Conservation (phyloP, 2,888 invertebrate genomes). For the Lutraria lutraria region DNA sequence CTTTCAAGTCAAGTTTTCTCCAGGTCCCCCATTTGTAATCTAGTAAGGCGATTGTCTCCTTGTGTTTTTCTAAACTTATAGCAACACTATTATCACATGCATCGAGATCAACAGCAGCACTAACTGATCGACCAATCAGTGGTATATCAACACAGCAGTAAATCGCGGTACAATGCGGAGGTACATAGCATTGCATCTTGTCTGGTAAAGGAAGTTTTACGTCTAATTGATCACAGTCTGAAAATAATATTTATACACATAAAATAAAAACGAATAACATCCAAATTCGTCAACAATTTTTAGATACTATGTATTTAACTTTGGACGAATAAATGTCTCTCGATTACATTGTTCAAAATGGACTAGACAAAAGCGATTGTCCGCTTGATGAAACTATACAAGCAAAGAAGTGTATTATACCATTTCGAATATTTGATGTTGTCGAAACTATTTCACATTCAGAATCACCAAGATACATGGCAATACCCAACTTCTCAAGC, state of each 20-base stretch:
- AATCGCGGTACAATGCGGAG: constrained; percentile 59
- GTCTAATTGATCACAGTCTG: constrained; percentile 18
- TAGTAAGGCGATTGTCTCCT: constrained; percentile 63
- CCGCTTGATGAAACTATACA: too few relatives aligned
- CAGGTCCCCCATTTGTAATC: constrained; percentile 73
- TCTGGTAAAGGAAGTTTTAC: constrained; percentile 56
- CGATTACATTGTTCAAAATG: too few relatives aligned
- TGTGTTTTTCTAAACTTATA: constrained; percentile 72
- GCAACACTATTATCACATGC: constrained; percentile 71
- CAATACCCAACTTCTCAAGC: constrained; percentile 56
- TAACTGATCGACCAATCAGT: constrained; percentile 64
- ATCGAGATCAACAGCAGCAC: constrained; percentile 71
- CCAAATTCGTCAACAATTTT: too few relatives aligned
- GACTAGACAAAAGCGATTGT: too few relatives aligned
- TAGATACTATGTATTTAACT: too few relatives aligned
- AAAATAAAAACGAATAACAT: too few relatives aligned
- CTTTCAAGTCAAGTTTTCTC: not conserved
- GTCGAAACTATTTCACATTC: constrained; percentile 14
- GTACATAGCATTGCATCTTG: constrained; percentile 58
- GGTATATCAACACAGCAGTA: constrained; percentile 70
- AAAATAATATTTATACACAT: not conserved
- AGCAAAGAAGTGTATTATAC: too few relatives aligned
- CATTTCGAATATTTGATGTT: constrained; percentile 13
- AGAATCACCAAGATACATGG: constrained; percentile 41
- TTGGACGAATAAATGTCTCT: too few relatives aligned